Percentiles rank a stretch among this genome's conserved stretches.
phyloP scores from a whole-genome alignment of 1,140 invertebrate genomes.

The Diprion similis region DNA sequence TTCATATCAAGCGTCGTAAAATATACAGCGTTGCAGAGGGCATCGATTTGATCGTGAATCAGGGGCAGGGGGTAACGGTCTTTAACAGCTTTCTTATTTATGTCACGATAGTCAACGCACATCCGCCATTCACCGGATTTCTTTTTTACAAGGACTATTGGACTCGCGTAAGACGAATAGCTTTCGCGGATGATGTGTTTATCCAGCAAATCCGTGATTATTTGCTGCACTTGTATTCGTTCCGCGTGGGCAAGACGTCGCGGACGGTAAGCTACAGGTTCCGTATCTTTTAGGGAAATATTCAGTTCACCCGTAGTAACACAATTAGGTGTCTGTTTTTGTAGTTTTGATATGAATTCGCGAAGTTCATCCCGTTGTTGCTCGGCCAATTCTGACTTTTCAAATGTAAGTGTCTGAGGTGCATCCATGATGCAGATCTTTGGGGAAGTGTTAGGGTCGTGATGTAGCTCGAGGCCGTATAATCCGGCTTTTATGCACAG shows the following conservation, averaged over 20 bases:
- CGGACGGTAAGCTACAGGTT: slow-evolving; percentile 40
- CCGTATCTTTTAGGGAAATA: slow-evolving; percentile 36
- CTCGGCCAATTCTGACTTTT: no score
- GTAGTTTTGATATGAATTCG: no score
- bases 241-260: slow-evolving; percentile 33
- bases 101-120: slow-evolving; percentile 40
- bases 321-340: background rate
- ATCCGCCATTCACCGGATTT: slow-evolving; percentile 47
- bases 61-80: slow-evolving; percentile 22
- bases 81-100: slow-evolving; percentile 46
- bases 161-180: slow-evolving; percentile 52
- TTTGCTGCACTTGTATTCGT: slow-evolving; percentile 34
- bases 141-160: slow-evolving; percentile 56
- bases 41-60: slow-evolving; percentile 25
- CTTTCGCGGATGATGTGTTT: slow-evolving; percentile 45
- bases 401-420: no score
- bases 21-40: slow-evolving; percentile 23
- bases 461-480: no score
- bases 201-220: slow-evolving; percentile 44
- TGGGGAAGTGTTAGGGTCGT: no score
- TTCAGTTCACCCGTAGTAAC: slow-evolving; percentile 29
- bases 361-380: no score
- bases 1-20: slow-evolving; percentile 29
- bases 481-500: no score
- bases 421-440: no score